Evolutionary conservation across 2,113 vertebrate species (phyloP), one percentile per base, ranked within the genome.

Genomic region (Apteryx mantelli): DNA sequence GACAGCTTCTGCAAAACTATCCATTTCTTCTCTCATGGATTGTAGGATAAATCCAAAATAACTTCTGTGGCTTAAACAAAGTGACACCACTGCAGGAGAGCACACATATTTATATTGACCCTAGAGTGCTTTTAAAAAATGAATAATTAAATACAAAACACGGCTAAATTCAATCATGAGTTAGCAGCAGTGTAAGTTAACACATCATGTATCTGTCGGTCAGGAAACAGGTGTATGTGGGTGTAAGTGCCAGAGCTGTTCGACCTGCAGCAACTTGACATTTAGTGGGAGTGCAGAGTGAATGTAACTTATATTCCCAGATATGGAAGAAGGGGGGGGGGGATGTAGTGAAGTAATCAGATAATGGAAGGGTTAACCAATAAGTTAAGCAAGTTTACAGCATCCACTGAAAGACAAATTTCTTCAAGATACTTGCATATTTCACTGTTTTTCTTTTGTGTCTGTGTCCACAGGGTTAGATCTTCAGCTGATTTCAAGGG

Each of bases 181-280:
- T 50, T 91, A 77, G 32, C 22, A 52, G 24, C 64, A 65, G 85
- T 86, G 61, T 81, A 82, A 95, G 36, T 82, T 94, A 60, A 82
- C 58, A 77, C 12, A 0, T 83, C 53, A 13, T 69, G 26, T 84
- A 81, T 84, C 75, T 92, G 63, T 86, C 22, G 79, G 85, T 88
- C 91, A 88, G 91, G 82, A 97, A 93, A 93, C 82, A 96, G 90
- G 85, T 94, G 84, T 85, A 77, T 5, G 79, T 92, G 88, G 75
- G 88, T 89, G 74, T 94, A 86, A 82, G 83, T 93, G 82, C 77
- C 95, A 95, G 88, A 97, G 50, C 92, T 96, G 64, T 94, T 95
- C 3, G 58, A 82, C 88, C 91, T 89, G 71, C 66, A 88, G 58
- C 61, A 87, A 69, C 48, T 82, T 95, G 86, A 75, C 60, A 88